Evolutionary conservation across 2,113 vertebrate species (phyloP).

Genomic region (Epinephelus lanceolatus): DNA sequence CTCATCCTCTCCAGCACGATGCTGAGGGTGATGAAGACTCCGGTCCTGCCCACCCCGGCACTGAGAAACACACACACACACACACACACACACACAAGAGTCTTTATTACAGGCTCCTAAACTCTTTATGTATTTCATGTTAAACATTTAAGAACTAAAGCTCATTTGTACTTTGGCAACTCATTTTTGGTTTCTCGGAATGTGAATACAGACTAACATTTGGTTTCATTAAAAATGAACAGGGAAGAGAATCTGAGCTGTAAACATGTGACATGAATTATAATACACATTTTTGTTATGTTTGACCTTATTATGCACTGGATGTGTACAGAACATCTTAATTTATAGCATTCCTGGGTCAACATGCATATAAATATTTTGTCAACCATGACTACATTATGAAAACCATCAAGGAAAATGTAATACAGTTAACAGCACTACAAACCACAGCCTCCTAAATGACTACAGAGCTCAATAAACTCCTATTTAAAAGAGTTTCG

Average conservation of each 20-base stretch:
- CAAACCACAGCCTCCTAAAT: background rate
- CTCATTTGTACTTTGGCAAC: background rate
- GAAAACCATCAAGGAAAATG: background rate
- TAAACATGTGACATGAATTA: background rate
- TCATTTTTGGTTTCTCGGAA: background rate
- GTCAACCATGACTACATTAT: background rate
- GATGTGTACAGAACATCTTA: background rate
- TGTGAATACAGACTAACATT: background rate
- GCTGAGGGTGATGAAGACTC: constrained; percentile 96
- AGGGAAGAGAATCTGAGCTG: background rate
- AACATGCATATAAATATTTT: background rate
- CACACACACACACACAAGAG: constrained; percentile 17
- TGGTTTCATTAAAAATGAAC: background rate
- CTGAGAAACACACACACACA: constrained; percentile 66
- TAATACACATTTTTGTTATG: background rate
- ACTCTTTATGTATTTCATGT: background rate
- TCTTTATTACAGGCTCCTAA: background rate
- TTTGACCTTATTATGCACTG: background rate
- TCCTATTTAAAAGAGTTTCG: too few relatives aligned
- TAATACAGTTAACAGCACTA: background rate
- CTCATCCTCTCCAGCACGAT: constrained; percentile 98
- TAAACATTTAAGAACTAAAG: background rate
- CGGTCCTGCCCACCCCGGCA: constrained; percentile 94
- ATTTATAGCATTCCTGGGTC: background rate
- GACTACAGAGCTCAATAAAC: background rate